These are phyloP conservation scores for Myiozetetes cayanensis DNA, from an alignment of 2,113 vertebrate species.

Conservation along the genomic window DNA sequence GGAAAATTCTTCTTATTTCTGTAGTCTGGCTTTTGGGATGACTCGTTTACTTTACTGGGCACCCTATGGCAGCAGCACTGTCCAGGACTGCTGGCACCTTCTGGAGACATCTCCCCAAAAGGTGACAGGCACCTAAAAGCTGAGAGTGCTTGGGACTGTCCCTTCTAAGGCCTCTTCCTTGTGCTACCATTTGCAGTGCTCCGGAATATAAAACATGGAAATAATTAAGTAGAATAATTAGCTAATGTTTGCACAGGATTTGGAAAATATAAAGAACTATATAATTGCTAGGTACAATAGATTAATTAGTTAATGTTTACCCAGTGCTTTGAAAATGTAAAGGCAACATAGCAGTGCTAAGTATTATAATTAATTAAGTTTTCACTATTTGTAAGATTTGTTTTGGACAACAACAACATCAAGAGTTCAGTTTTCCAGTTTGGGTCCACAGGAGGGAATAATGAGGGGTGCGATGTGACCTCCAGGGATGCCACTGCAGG, in stretches of 20 bases:
- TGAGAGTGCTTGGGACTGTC: neutral
- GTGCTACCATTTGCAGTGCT: neutral
- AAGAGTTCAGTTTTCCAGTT: neutral
- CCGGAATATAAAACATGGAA: neutral
- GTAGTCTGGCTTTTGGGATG: neutral
- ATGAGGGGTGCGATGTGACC: accelerated
- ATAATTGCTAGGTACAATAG: conserved; percentile 20
- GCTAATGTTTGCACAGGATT: conserved; percentile 21
- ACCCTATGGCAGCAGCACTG: neutral
- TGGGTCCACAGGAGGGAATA: neutral
- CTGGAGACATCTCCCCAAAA: neutral
- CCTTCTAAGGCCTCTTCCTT: neutral
- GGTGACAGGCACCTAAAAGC: neutral
- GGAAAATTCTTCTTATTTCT: neutral
- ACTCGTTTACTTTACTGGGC: neutral
- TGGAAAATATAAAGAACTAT: conserved; percentile 12
- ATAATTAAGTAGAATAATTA: conserved; percentile 34
- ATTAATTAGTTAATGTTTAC: conserved; percentile 42
- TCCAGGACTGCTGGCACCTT: neutral
- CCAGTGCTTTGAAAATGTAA: neutral
- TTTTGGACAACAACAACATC: neutral
- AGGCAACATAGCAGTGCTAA: neutral
- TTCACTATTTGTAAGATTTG: neutral
- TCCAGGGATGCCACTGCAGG: accelerated
- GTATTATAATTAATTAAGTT: conserved; percentile 7